phyloP scores from a whole-genome alignment of 2,888 invertebrate species.

The Nomada ruficornis region DNA sequence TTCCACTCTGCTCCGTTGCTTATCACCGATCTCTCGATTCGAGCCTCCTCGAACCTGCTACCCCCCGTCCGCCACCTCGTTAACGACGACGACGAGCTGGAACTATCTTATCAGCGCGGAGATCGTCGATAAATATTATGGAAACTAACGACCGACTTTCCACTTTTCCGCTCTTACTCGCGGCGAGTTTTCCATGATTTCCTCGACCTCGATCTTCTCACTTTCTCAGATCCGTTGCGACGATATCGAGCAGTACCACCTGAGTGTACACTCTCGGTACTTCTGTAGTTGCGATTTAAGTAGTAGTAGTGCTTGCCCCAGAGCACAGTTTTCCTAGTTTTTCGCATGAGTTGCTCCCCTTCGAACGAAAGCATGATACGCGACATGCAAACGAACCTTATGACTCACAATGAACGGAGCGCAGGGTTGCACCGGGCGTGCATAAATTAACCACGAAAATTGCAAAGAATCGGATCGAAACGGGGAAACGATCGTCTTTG shows the following conservation, averaged over 20 bases:
- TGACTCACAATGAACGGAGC: conserved; percentile 69
- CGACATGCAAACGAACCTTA: conserved; percentile 67
- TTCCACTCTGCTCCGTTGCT: conserved; percentile 40
- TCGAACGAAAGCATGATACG: conserved; percentile 63
- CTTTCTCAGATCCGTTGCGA: neutral
- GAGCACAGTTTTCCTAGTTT: conserved; percentile 35
- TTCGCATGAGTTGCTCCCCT: conserved; percentile 69
- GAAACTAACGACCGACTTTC: conserved; percentile 60
- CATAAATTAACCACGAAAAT: conserved; percentile 63
- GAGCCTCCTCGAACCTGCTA: neutral
- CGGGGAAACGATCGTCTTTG: neutral
- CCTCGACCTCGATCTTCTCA: neutral
- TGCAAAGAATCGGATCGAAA: neutral
- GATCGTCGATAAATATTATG: conserved; percentile 70
- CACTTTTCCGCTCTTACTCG: neutral
- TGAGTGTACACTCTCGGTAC: too few relatives aligned
- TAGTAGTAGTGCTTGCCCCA: conserved; percentile 13
- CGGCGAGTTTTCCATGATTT: conserved; percentile 18
- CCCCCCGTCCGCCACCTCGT: neutral
- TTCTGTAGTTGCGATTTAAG: neutral
- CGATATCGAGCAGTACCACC: neutral
- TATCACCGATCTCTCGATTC: conserved; percentile 66
- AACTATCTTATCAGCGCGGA: conserved; percentile 52
- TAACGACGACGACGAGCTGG: conserved; percentile 9
- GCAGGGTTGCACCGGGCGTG: conserved; percentile 35